Percentiles rank a stretch among this genome's conserved stretches.
Conservation (phyloP, 2,888 invertebrate genomes). For the Ectemnius continuus region DNA sequence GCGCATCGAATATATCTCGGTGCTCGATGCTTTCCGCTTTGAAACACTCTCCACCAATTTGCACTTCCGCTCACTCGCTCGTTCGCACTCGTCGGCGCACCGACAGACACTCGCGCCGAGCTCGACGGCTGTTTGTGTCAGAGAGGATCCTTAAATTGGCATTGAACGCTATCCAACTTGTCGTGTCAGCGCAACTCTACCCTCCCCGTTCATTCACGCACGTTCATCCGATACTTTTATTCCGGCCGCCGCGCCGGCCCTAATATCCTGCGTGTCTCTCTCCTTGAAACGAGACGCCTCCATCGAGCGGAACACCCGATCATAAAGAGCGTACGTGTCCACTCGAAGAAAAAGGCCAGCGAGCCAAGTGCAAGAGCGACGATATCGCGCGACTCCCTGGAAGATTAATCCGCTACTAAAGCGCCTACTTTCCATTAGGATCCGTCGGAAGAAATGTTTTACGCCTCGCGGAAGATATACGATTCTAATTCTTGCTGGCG, state of each 20-base stretch:
- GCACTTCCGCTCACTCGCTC: conserved; percentile 26
- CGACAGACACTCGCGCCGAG: too few relatives aligned
- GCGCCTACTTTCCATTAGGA: conserved; percentile 6
- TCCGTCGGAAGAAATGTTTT: not conserved
- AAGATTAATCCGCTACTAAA: conserved; percentile 1
- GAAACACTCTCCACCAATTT: conserved; percentile 24
- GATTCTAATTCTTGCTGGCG: not conserved
- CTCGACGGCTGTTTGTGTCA: not conserved
- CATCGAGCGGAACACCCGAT: too few relatives aligned
- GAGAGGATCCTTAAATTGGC: conserved; percentile 2
- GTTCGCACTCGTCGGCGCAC: too few relatives aligned
- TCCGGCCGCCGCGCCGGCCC: too few relatives aligned
- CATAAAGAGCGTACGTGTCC: too few relatives aligned
- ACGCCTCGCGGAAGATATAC: not conserved
- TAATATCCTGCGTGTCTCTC: too few relatives aligned
- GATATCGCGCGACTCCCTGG: not conserved
- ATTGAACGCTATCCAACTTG: conserved; percentile 11
- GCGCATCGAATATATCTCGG: conserved; percentile 61
- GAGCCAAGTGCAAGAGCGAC: too few relatives aligned
- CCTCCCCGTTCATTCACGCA: too few relatives aligned
- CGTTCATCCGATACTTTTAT: too few relatives aligned
- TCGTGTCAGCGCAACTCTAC: not conserved
- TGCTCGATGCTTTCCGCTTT: conserved; percentile 18
- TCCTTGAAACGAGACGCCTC: too few relatives aligned
- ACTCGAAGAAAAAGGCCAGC: too few relatives aligned